A percentile compares a stretch with the other conserved stretches of the same genome.
Conservation (phyloP, 2,888 invertebrate genomes). For the Cyrtodaria siliqua region DNA sequence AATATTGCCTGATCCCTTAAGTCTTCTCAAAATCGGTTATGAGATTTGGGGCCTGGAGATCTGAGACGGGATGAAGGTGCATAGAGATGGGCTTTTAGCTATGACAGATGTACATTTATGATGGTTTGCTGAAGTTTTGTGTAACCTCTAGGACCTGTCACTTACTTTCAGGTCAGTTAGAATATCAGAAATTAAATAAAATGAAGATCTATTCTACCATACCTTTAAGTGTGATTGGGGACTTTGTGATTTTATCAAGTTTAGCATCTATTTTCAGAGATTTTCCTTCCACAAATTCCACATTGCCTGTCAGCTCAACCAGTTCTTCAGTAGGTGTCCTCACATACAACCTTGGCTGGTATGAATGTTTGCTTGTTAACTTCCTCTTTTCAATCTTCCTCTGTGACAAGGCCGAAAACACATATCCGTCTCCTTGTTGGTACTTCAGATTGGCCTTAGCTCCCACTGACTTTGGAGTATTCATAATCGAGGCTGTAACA, state of each 20-base stretch:
- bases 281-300: slow-evolving; percentile 63
- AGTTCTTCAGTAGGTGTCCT: slow-evolving; percentile 66
- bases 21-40: no score
- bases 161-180: no score
- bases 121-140: no score
- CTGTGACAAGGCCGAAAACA: slow-evolving; percentile 55
- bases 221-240: slow-evolving; percentile 70
- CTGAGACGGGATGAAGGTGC: no score
- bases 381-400: slow-evolving; percentile 44
- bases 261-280: slow-evolving; percentile 54
- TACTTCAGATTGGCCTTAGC: slow-evolving; percentile 54
- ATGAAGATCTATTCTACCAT: slow-evolving; percentile 24
- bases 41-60: no score
- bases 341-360: slow-evolving; percentile 64
- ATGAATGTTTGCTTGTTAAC: slow-evolving; percentile 52
- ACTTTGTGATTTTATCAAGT: slow-evolving; percentile 64
- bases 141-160: no score
- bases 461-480: slow-evolving; percentile 66
- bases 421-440: slow-evolving; percentile 65
- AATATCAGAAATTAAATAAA: no score
- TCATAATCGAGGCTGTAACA: slow-evolving; percentile 65
- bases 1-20: no score
- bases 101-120: no score
- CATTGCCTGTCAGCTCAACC: slow-evolving; percentile 57
- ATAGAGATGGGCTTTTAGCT: no score